These are phyloP conservation scores for Jordanella pulchra DNA, from an alignment of 2,797 vertebrate genomes.

Conservation along the genomic window DNA sequence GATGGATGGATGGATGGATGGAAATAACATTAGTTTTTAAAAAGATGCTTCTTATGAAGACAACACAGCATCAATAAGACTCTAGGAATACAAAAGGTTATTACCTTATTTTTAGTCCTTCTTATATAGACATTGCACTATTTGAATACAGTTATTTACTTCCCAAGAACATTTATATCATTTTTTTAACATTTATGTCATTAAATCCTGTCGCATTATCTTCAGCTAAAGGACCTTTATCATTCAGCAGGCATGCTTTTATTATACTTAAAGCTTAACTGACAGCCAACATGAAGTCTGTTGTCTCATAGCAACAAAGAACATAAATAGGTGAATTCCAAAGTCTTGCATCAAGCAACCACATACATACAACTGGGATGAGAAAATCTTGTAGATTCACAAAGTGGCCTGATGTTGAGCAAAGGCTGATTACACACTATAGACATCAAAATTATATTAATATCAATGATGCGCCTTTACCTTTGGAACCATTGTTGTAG, in stretches of 20 bases:
- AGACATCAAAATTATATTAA: conserved; percentile 76
- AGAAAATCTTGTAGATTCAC: not conserved
- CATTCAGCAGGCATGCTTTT: conserved; percentile 17
- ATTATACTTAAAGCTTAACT: conserved; percentile 8
- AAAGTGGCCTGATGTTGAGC: conserved; percentile 31
- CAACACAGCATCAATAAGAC: too few species aligned
- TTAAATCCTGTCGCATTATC: conserved; percentile 17
- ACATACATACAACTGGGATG: not conserved
- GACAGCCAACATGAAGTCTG: conserved; percentile 8
- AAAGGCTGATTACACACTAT: conserved; percentile 47
- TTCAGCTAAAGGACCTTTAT: conserved; percentile 24
- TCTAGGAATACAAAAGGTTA: not conserved
- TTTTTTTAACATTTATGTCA: conserved; percentile 16
- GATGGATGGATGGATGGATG: not conserved
- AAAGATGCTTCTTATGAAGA: not conserved
- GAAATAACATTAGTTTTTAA: not conserved
- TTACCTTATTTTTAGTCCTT: too few species aligned
- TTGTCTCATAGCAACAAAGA: conserved; percentile 12
- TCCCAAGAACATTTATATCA: too few species aligned
- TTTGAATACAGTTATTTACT: too few species aligned
- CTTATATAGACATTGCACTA: too few species aligned
- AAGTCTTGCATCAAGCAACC: not conserved
- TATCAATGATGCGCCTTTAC: conserved; percentile 72
- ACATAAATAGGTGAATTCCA: conserved; percentile 19
- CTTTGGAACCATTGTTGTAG: conserved; percentile 71